Percentiles rank a stretch among this genome's conserved stretches.
These are phyloP conservation scores for Philopedon plagiatum DNA, from an alignment of 2,888 invertebrate genomes.

Conservation along the genomic window DNA sequence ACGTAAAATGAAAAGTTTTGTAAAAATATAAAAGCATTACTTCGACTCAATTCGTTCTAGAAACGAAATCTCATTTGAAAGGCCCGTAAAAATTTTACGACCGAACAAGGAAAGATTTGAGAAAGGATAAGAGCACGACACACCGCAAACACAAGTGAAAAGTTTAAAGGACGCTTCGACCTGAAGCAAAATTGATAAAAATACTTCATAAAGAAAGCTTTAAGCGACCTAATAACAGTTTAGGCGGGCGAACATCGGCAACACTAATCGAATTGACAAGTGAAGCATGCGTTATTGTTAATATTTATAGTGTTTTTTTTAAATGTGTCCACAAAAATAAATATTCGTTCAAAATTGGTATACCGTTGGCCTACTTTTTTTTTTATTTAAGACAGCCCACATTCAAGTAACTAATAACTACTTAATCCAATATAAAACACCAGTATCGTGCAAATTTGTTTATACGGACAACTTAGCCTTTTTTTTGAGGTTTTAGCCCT, in stretches of 20 bases:
- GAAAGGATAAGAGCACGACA: slow-evolving; percentile 4
- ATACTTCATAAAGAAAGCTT: slow-evolving; percentile 2
- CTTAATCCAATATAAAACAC: no score
- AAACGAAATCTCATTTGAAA: slow-evolving; percentile 1
- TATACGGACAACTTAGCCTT: no score
- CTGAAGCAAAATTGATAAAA: slow-evolving; percentile 8
- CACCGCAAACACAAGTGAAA: slow-evolving; percentile 15
- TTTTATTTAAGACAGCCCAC: no score
- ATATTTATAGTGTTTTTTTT: no score
- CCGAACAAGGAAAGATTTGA: background rate
- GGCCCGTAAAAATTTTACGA: slow-evolving; percentile 1
- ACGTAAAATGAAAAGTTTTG: background rate
- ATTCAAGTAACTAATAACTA: no score
- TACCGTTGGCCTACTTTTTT: no score
- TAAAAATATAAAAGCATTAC: background rate
- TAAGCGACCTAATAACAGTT: background rate
- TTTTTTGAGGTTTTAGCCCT: no score
- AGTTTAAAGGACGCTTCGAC: background rate
- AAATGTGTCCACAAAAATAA: no score
- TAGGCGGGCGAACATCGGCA: background rate
- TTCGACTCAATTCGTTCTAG: background rate
- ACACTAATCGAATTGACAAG: background rate
- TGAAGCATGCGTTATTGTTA: background rate
- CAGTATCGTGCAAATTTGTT: no score
- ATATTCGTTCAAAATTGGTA: no score